phyloP scores from a whole-genome alignment of 2,888 invertebrate genomes.

The Synanthedon myopaeformis region DNA sequence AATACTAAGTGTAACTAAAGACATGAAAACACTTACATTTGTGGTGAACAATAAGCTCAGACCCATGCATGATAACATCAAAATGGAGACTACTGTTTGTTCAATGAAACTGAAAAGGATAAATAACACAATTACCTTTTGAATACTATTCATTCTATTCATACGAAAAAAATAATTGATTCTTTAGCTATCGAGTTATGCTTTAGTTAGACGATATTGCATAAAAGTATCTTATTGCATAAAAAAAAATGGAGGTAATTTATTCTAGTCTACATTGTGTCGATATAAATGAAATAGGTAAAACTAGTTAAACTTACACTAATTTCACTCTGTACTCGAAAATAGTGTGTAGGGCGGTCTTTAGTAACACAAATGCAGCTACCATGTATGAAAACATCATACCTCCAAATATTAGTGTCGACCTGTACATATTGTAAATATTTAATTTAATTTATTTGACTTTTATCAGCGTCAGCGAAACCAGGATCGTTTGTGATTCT shows the following conservation, averaged over 20 bases:
- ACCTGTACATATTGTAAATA: slow-evolving; percentile 19
- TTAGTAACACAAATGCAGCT: slow-evolving; percentile 39
- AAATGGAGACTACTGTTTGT: slow-evolving; percentile 33
- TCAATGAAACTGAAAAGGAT: slow-evolving; percentile 36
- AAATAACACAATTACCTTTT: too few species aligned
- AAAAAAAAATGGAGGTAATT: too few species aligned
- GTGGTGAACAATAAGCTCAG: slow-evolving; percentile 40
- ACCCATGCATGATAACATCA: slow-evolving; percentile 37
- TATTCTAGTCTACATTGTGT: too few species aligned
- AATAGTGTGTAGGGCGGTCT: slow-evolving; percentile 50
- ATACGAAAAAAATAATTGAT: too few species aligned
- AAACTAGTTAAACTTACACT: slow-evolving; percentile 33
- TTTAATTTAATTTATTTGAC: too few species aligned
- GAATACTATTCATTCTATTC: too few species aligned
- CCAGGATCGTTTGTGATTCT: too few species aligned
- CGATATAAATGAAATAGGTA: background rate
- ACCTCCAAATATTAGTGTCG: slow-evolving; percentile 43
- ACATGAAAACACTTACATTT: slow-evolving; percentile 24
- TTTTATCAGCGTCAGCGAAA: too few species aligned
- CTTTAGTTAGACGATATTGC: too few species aligned
- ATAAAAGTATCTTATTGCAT: too few species aligned
- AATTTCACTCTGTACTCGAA: slow-evolving; percentile 57
- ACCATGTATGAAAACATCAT: slow-evolving; percentile 41
- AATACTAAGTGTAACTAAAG: background rate
- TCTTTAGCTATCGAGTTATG: too few species aligned